phyloP scores from a whole-genome alignment of 1,140 invertebrate species.

The Tetramorium parvispinum region DNA sequence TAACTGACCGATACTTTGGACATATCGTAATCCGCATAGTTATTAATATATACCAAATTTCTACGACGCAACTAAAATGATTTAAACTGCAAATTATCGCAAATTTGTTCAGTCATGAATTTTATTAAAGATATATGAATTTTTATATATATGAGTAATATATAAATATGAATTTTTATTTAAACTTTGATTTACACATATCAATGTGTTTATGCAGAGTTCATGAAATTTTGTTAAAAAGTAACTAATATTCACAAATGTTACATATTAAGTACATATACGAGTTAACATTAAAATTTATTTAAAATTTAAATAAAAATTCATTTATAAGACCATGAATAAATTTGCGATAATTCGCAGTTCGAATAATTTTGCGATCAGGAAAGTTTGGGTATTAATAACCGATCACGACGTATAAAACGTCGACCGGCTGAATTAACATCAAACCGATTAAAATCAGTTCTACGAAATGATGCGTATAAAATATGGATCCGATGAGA shows the following conservation, averaged over 20 bases:
- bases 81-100: neutral
- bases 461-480: neutral
- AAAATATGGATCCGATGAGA: neutral
- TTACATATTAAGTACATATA: neutral
- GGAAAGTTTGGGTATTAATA: neutral
- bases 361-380: neutral
- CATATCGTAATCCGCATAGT: too few species aligned
- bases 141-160: neutral
- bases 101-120: neutral
- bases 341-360: neutral
- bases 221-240: neutral
- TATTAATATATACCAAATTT: neutral
- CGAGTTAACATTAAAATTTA: neutral
- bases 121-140: neutral
- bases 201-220: neutral
- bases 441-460: slow-evolving; percentile 4
- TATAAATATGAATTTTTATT: neutral
- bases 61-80: neutral
- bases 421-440: neutral
- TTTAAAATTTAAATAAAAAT: neutral
- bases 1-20: neutral
- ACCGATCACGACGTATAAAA: neutral
- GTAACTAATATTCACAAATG: neutral
- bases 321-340: neutral
- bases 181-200: neutral